Evolutionary conservation across 1,140 invertebrate species (phyloP), one percentile per base, ranked within the genome.

Genomic region (Euwallacea similis): DNA sequence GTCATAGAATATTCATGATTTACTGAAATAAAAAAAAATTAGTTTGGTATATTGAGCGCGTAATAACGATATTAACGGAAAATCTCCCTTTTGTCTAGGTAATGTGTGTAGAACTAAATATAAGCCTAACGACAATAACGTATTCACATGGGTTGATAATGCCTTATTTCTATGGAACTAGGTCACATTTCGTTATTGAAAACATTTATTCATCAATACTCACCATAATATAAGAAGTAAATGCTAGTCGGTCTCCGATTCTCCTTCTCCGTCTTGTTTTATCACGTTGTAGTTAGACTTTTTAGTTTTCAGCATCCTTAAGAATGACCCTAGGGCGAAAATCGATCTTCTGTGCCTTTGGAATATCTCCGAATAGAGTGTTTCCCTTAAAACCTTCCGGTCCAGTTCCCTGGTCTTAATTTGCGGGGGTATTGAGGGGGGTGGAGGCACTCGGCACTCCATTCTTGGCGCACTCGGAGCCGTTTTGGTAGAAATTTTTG

Each of bases 231-330:
- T 50, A 50, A 66, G 10, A 58, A 69, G 58, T 55, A 69, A 69
- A 69, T 68, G 71, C 71, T 72, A 72, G 66, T 72, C 71, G 2
- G 71, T 72, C 21, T 33, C 21, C 21, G 21, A 33, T 69, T 79
- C 78, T 9, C 75, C 75, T 56, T 86, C 85, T 54, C 84, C 84
- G 68, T 87, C 86, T 47, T 83, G 84, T 79, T 86, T 86, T 78
- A 92, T 92, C 43, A 89, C 91, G 81, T 91, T 90, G 73, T 92
- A 92, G 80, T 91, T 91, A 74, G 90, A 91, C 71, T 91, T 91
- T 82, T 90, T 90, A 80, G 88, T 89, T 80, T 88, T 88, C 72
- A 93, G 82, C 90, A 93, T 92, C 69, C 91, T 87, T 50, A 93
- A 85, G 79, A 93, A 92, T 61, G 90, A 92, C 43, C 90, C 90